Percentiles rank a stretch among this genome's conserved stretches.
Evolutionary conservation across 2,113 vertebrate species (phyloP).

Genomic region (Caretta caretta): DNA sequence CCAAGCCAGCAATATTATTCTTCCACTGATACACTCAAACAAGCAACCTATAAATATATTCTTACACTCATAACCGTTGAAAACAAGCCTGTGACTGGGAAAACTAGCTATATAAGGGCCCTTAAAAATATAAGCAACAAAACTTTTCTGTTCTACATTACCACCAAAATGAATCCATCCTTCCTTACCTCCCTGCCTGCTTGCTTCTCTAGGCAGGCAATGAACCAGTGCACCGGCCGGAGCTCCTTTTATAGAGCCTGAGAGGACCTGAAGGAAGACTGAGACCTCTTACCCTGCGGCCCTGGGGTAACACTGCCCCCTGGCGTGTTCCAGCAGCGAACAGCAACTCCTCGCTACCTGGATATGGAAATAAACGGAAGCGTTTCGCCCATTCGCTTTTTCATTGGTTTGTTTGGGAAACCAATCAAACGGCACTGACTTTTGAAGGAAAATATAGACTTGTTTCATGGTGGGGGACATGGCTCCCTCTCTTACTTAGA

Average conservation of each 20-base stretch:
- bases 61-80: too few species aligned
- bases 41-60: too few species aligned
- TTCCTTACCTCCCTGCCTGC: too few species aligned
- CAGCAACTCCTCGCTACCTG: too few species aligned
- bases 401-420: not conserved
- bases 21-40: too few species aligned
- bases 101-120: too few species aligned
- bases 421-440: not conserved
- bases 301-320: not conserved
- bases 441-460: not conserved
- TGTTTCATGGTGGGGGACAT: not conserved
- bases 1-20: too few species aligned
- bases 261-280: not conserved
- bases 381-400: not conserved
- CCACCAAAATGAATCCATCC: too few species aligned
- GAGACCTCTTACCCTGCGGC: not conserved
- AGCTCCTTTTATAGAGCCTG: too few species aligned
- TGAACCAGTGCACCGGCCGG: rapidly evolving
- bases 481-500: not conserved
- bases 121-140: rapidly evolving
- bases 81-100: too few species aligned
- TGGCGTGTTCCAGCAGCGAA: not conserved
- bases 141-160: too few species aligned
- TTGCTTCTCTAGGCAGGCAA: too few species aligned
- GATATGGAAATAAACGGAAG: not conserved